A percentile compares a stretch with the other conserved stretches of the same genome.
Conservation (phyloP, 2,113 vertebrate species). For the Deroptyus accipitrinus region DNA sequence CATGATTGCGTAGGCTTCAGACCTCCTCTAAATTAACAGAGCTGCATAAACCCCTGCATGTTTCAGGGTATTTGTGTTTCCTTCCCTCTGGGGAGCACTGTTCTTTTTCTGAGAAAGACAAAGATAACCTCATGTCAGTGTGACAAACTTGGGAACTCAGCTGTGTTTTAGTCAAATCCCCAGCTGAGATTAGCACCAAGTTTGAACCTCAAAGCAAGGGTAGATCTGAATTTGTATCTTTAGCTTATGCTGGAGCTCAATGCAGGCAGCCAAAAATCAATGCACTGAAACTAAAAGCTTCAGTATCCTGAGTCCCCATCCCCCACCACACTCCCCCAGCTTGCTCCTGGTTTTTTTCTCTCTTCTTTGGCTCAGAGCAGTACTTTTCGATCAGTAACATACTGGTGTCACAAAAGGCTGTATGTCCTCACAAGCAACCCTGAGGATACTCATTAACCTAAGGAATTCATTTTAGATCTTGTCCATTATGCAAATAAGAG, state of each 20-base stretch:
- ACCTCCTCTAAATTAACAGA: background rate
- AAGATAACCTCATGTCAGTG: background rate
- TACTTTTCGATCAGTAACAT: background rate
- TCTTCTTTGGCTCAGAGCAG: background rate
- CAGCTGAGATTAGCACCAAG: constrained; percentile 10
- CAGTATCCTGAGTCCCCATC: background rate
- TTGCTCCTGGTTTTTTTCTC: background rate
- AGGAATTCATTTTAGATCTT: constrained; percentile 19
- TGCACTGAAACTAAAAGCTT: constrained; percentile 28
- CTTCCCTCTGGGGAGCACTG: background rate
- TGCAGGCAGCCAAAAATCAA: constrained; percentile 34
- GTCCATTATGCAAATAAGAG: constrained; percentile 11
- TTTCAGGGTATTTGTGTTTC: background rate
- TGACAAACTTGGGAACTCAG: background rate
- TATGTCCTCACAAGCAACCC: background rate
- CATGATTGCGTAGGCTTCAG: background rate
- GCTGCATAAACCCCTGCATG: background rate
- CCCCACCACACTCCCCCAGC: background rate
- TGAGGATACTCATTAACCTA: background rate
- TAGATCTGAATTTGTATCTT: constrained; percentile 57
- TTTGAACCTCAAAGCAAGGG: constrained; percentile 52
- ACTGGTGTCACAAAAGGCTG: background rate
- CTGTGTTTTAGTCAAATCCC: background rate
- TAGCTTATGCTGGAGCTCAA: constrained; percentile 27
- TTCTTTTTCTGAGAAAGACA: background rate